A percentile compares a stretch with the other conserved stretches of the same genome.
phyloP scores from a whole-genome alignment of 2,797 vertebrate species.

The Acestrorhynchus altus region DNA sequence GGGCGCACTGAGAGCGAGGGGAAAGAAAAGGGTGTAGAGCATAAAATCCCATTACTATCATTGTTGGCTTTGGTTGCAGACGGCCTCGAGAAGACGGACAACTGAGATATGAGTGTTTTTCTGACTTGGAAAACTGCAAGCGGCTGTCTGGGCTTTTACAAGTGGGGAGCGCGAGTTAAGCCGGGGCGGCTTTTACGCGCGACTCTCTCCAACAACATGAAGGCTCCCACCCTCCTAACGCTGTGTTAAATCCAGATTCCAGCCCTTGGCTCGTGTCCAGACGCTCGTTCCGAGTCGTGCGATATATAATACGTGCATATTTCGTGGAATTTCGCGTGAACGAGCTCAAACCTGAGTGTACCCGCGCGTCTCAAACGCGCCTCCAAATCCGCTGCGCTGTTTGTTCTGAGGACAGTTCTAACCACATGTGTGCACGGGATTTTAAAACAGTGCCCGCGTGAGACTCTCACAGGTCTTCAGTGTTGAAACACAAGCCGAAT shows the following conservation, averaged over 20 bases:
- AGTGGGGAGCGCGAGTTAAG: background rate
- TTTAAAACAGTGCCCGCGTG: background rate
- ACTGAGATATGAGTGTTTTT: conserved; percentile 29
- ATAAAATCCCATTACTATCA: conserved; percentile 83
- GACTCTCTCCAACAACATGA: background rate
- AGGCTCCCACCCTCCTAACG: background rate
- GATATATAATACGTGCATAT: background rate
- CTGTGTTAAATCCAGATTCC: background rate
- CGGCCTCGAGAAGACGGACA: conserved; percentile 67
- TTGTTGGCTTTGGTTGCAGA: conserved; percentile 72
- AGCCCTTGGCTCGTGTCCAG: background rate
- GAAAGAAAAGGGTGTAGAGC: conserved; percentile 78
- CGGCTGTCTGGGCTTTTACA: background rate
- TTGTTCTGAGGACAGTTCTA: too few species aligned
- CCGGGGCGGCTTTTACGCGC: background rate
- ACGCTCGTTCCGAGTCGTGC: too few species aligned
- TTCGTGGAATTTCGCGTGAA: too few species aligned
- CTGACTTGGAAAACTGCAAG: conserved; percentile 21
- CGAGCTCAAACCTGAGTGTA: background rate
- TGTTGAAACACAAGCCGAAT: background rate
- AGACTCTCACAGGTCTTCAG: too few species aligned
- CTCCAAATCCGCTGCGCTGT: background rate
- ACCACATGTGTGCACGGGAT: too few species aligned
- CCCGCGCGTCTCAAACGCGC: background rate
- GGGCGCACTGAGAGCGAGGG: conserved; percentile 48